Evolutionary conservation across 2,888 invertebrate species (phyloP).

Genomic region (Drepanosiphum platanoidis): DNA sequence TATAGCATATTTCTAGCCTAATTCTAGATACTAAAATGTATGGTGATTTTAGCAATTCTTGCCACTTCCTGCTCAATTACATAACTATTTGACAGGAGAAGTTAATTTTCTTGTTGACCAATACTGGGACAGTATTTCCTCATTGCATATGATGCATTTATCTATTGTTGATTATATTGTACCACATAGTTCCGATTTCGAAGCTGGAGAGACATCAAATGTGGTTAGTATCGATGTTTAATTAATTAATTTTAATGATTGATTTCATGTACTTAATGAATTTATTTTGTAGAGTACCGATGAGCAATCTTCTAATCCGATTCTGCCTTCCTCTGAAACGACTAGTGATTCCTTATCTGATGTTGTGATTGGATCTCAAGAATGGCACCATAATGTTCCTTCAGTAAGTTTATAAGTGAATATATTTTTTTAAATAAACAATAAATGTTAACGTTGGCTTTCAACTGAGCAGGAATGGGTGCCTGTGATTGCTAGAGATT

Average conservation of each 20-base stretch:
- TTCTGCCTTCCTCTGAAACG: constrained; percentile 33
- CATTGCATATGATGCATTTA: background rate
- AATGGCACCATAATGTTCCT: constrained; percentile 75
- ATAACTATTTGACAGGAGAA: background rate
- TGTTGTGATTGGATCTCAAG: constrained; percentile 71
- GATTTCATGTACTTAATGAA: background rate
- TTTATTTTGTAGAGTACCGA: constrained; percentile 8
- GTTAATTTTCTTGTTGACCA: constrained; percentile 22
- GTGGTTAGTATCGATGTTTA: background rate
- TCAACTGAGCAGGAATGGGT: constrained; percentile 74
- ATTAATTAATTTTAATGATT: too few species aligned
- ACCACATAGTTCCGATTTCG: background rate
- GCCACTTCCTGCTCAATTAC: constrained; percentile 35
- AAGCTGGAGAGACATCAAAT: constrained; percentile 6
- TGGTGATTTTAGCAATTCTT: constrained; percentile 40
- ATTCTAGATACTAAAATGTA: background rate
- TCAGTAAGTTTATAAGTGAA: constrained; percentile 67
- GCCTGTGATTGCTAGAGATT: constrained; percentile 85
- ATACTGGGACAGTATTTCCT: constrained; percentile 30
- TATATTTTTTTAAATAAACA: background rate
- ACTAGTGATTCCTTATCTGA: constrained; percentile 68
- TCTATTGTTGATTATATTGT: constrained; percentile 36
- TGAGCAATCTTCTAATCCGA: constrained; percentile 23
- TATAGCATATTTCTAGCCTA: background rate
- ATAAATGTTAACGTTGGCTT: background rate